A percentile compares a stretch with the other conserved stretches of the same genome.
Evolutionary conservation across 2,888 invertebrate genomes (phyloP).

Genomic region (Papilio demoleus): DNA sequence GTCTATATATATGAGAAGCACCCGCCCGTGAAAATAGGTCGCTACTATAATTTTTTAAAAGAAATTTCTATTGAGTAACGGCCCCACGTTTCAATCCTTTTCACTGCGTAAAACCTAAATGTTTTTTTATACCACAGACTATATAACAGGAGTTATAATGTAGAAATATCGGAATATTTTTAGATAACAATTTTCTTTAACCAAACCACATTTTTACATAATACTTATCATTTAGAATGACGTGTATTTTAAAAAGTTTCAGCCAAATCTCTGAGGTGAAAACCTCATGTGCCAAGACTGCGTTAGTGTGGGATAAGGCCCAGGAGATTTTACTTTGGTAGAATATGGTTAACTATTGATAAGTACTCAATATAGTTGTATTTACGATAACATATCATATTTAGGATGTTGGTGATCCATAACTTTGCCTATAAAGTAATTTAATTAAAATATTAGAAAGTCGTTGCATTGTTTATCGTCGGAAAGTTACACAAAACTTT

Average conservation of each 20-base stretch:
- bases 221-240: no score
- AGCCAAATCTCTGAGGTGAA: no score
- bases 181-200: no score
- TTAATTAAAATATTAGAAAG: conserved; percentile 19
- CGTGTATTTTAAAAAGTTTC: no score
- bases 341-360: no score
- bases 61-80: conserved; percentile 17
- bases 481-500: conserved; percentile 21
- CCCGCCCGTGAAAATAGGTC: conserved; percentile 33
- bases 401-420: neutral
- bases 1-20: conserved; percentile 22
- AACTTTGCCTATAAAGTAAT: neutral
- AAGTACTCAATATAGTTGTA: no score
- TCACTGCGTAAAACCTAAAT: conserved; percentile 7
- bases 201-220: no score
- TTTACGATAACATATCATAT: no score
- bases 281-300: no score
- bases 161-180: neutral
- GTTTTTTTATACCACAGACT: neutral
- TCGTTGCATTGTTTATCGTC: conserved; percentile 21
- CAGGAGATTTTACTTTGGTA: no score
- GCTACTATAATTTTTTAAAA: conserved; percentile 30
- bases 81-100: conserved; percentile 17
- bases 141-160: neutral
- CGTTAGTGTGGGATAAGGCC: no score